These are phyloP conservation scores for Bombyx mandarina DNA, from an alignment of 1,140 invertebrate genomes.

Conservation along the genomic window DNA sequence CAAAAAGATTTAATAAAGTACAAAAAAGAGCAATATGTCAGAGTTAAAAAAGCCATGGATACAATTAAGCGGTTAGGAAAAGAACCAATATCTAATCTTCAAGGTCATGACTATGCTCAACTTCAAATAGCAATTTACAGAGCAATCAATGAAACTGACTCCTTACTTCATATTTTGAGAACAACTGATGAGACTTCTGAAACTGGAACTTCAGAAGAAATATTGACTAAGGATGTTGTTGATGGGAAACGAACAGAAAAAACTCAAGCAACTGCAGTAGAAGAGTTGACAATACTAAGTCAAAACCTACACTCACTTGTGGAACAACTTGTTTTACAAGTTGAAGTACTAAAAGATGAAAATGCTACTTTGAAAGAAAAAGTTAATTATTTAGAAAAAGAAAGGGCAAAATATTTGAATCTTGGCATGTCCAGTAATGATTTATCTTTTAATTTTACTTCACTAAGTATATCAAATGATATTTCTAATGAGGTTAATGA, in stretches of 20 bases:
- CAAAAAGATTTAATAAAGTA: conserved; percentile 70
- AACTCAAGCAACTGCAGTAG: conserved; percentile 72
- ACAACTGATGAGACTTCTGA: conserved; percentile 27
- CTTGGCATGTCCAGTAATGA: conserved; percentile 31
- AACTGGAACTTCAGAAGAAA: conserved; percentile 24
- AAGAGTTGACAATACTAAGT: conserved; percentile 74
- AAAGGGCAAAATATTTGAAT: conserved; percentile 54
- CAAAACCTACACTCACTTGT: conserved; percentile 72
- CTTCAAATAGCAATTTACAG: conserved; percentile 72
- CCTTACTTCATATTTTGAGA: conserved; percentile 65
- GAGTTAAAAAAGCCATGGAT: conserved; percentile 72
- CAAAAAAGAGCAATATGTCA: conserved; percentile 73
- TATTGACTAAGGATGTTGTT: conserved; percentile 30
- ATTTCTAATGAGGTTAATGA: conserved; percentile 16
- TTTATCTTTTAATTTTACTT: conserved; percentile 23
- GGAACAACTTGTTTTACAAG: conserved; percentile 71
- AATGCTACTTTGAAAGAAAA: conserved; percentile 68
- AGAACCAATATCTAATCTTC: conserved; percentile 40
- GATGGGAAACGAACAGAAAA: conserved; percentile 71
- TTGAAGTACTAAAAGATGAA: conserved; percentile 74
- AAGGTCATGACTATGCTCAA: conserved; percentile 54
- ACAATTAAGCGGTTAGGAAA: conserved; percentile 61
- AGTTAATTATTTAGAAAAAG: conserved; percentile 65
- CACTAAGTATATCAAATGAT: conserved; percentile 18
- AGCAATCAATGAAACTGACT: conserved; percentile 76